Conservation (phyloP, 23 tunicate genomes). For the Styela clava region DNA sequence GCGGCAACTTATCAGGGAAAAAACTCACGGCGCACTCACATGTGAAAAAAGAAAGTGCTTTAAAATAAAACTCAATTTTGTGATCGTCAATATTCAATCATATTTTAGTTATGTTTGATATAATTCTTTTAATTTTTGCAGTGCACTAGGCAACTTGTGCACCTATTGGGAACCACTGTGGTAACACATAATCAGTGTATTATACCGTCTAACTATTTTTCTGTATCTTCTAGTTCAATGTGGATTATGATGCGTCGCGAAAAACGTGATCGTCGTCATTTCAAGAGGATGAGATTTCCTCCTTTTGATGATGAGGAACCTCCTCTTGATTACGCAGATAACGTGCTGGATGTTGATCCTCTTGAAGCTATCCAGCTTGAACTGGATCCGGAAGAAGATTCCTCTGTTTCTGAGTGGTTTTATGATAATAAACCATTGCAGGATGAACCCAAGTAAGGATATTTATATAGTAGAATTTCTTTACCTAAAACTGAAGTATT, state of each 20-base stretch:
- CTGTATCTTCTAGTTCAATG: conserved; percentile 63
- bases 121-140: too few relatives aligned
- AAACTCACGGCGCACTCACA: too few relatives aligned
- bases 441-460: conserved; percentile 64
- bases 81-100: too few relatives aligned
- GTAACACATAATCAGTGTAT: too few relatives aligned
- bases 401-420: conserved; percentile 89
- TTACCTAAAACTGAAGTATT: too few relatives aligned
- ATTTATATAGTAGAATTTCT: too few relatives aligned
- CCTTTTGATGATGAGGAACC: conserved; percentile 99
- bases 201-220: background rate
- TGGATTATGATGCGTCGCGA: conserved; percentile 99
- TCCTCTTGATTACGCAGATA: conserved; percentile 97
- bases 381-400: conserved; percentile 96
- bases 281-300: conserved; percentile 98
- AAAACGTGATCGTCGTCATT: conserved; percentile 98
- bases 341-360: conserved; percentile 97
- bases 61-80: too few relatives aligned
- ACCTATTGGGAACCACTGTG: too few relatives aligned
- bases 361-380: conserved; percentile 98
- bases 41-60: too few relatives aligned
- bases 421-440: conserved; percentile 90
- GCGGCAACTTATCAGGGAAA: too few relatives aligned
- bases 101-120: too few relatives aligned
- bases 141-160: too few relatives aligned